Percentiles rank a stretch among this genome's conserved stretches.
These are phyloP conservation scores for Babylonia areolata DNA, from an alignment of 1,140 invertebrate genomes.

Conservation along the genomic window DNA sequence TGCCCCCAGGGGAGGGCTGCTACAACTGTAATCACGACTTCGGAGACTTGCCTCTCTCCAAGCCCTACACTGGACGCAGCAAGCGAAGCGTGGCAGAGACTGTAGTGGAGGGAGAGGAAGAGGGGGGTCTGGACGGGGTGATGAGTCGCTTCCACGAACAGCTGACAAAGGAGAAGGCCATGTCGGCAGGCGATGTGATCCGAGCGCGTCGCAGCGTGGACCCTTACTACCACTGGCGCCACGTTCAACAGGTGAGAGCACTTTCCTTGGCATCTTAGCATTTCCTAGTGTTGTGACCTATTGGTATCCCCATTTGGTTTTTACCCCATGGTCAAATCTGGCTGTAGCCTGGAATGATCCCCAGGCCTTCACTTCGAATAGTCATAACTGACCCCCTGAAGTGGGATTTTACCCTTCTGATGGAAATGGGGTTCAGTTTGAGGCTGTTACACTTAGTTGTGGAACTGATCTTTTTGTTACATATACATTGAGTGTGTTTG, in stretches of 20 bases:
- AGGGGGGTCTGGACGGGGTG: conserved; percentile 34
- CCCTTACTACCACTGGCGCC: conserved; percentile 24
- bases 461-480: no score
- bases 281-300: no score
- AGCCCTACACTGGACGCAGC: conserved; percentile 26
- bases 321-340: no score
- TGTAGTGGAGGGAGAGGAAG: conserved; percentile 1
- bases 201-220: conserved; percentile 35
- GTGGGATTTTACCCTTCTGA: no score
- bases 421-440: no score
- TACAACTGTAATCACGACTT: conserved; percentile 86
- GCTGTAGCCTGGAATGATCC: no score
- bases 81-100: conserved; percentile 9
- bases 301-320: no score
- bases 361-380: no score
- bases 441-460: no score
- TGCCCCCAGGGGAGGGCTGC: conserved; percentile 91
- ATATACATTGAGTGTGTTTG: no score
- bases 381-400: no score
- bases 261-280: no score
- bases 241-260: not conserved
- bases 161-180: conserved; percentile 7
- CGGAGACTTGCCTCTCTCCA: conserved; percentile 66
- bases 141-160: conserved; percentile 7
- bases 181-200: conserved; percentile 25